A percentile compares a stretch with the other conserved stretches of the same genome.
These are phyloP conservation scores for Chaetodon trifasciatus DNA, from an alignment of 2,797 vertebrate species.

Conservation along the genomic window DNA sequence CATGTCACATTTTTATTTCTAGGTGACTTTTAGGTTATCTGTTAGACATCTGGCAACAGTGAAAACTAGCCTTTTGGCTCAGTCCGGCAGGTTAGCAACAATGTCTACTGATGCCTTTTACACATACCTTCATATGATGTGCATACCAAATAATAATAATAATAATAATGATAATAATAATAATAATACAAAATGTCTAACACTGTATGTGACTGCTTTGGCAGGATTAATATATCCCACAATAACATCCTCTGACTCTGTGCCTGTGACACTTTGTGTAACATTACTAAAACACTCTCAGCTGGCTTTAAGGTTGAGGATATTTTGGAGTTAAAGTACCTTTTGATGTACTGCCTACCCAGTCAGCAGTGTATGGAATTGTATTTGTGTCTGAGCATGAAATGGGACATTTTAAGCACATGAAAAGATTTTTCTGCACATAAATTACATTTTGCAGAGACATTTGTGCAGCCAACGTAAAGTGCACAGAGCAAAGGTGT, in stretches of 20 bases:
- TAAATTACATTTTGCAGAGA: background rate
- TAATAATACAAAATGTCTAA: no score
- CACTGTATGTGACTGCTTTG: background rate
- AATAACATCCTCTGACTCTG: background rate
- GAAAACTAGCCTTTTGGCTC: background rate
- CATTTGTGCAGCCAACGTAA: background rate
- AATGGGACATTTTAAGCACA: background rate
- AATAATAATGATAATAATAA: no score
- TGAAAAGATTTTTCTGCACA: background rate
- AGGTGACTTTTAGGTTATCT: background rate
- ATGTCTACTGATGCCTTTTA: constrained; percentile 16
- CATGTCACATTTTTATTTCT: background rate
- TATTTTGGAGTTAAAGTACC: background rate
- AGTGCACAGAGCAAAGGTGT: background rate
- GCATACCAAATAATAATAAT: background rate
- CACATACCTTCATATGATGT: constrained; percentile 11
- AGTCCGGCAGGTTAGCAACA: background rate
- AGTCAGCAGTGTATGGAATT: background rate
- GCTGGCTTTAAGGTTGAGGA: background rate
- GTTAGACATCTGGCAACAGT: constrained; percentile 25
- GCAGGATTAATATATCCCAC: background rate
- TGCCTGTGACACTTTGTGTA: background rate
- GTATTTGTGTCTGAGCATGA: background rate
- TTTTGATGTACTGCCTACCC: background rate
- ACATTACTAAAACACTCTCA: background rate